Evolutionary conservation across 2,113 vertebrate species (phyloP).

Genomic region (Okapia johnstoni): DNA sequence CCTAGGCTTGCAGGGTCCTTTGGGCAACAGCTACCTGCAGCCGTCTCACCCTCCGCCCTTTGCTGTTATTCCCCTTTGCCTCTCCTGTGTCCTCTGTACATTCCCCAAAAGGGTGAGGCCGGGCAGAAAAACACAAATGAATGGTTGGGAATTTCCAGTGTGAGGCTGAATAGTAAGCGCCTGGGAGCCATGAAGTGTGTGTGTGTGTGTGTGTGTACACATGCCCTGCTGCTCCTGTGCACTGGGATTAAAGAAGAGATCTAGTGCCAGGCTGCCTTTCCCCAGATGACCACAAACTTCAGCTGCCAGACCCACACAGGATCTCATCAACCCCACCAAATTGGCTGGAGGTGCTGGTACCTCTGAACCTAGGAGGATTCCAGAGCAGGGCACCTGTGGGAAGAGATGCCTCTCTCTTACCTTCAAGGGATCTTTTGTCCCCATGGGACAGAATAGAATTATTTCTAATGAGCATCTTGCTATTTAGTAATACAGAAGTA

Average conservation of each 20-base stretch:
- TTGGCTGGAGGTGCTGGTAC: rapidly evolving
- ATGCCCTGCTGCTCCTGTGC: neutral
- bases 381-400: neutral
- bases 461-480: neutral
- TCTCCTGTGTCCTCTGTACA: neutral
- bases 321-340: neutral
- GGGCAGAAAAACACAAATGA: conserved; percentile 34
- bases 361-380: neutral
- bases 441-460: neutral
- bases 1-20: neutral
- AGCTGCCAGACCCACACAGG: rapidly evolving
- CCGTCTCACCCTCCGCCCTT: neutral
- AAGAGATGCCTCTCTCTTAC: neutral
- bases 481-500: neutral
- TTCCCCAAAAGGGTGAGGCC: conserved; percentile 47
- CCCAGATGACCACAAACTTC: neutral
- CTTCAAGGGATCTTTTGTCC: neutral
- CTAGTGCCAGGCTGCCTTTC: neutral
- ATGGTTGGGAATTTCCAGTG: conserved; percentile 56
- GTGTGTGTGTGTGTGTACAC: rapidly evolving
- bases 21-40: neutral
- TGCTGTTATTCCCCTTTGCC: neutral
- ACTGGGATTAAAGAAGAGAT: neutral
- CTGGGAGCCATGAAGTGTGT: neutral
- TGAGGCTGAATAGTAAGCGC: neutral